Base-by-base conservation (phyloP, 2,888 invertebrate species). In the Rhodophaea formosa region DNA sequence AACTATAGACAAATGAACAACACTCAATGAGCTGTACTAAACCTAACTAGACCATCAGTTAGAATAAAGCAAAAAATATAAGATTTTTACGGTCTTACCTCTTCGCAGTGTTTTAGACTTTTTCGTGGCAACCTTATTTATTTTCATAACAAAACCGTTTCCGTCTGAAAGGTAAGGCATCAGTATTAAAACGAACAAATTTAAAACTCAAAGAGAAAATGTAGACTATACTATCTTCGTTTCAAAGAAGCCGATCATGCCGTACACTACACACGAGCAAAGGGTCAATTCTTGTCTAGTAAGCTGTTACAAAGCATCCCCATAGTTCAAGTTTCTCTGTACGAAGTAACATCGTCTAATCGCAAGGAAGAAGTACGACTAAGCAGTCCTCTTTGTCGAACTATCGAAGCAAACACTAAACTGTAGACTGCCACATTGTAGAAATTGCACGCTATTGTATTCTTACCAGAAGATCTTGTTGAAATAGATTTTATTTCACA, bases 241-340 rank as follows among this genome's bases (percentile, higher is more conserved):
- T n/a, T 51, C 12, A 51, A 35, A 51, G 51, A 32, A 49, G 8
- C 51, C 17, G 35, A 12, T 35, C 12, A 39, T 39, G 10, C 30
- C 51, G 16, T 49, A 49, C n/a, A 8, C 15, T 8, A n/a, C 32
- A 14, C 12, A 35, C 49, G 32, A 32, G 6, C 16, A 30, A 16
- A 54, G 12, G 29, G 54, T 54, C 44, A 54, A 15, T 54, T 54
- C 45, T 32, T 55, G 45, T 55, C 30, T 55, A 47, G 30, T 56
- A 59, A 59, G 57, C 59, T 57, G 57, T 72, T 75, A 75, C 77
- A 75, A 77, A 78, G 75, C 71, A 69, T 72, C 72, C 70, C 71
- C 67, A 66, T 60, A 71, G 71, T 65, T 74, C 71, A 72, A 79
- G 76, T 79, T 79, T 71, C 74, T 76, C 69, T 72, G 71, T 70